phyloP scores from a whole-genome alignment of 2,113 vertebrate species.

The Rostratula benghalensis region DNA sequence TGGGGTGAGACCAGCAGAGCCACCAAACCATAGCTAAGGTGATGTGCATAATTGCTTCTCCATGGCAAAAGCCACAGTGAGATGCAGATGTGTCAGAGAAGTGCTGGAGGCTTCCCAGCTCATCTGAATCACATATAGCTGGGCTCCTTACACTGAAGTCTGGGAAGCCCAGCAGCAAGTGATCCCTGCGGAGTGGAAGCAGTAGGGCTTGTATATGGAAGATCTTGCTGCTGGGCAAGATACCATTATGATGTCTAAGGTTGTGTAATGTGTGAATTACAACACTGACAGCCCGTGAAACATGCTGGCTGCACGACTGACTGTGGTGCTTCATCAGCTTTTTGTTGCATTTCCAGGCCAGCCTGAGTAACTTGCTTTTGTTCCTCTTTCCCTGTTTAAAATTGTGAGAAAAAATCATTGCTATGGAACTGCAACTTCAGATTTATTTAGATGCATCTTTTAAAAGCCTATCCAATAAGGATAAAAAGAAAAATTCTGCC shows the following conservation, averaged over 20 bases:
- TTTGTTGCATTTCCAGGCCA: conserved; percentile 37
- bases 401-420: conserved; percentile 1
- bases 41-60: background rate
- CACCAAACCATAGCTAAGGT: background rate
- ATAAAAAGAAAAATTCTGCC: background rate
- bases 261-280: background rate
- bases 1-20: background rate
- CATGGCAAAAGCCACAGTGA: background rate
- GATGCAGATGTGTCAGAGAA: background rate
- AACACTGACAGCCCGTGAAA: conserved; percentile 20
- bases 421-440: conserved; percentile 36
- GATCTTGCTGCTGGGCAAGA: background rate
- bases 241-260: background rate
- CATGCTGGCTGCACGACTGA: background rate
- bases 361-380: conserved; percentile 52
- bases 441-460: conserved; percentile 29
- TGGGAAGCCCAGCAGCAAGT: background rate
- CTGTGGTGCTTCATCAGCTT: conserved; percentile 31
- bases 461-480: background rate
- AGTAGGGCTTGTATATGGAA: background rate
- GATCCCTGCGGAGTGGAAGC: background rate
- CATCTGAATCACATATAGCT: background rate
- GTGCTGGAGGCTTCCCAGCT: background rate
- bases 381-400: conserved; percentile 34
- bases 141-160: background rate